Evolutionary conservation across 2,797 vertebrate genomes (phyloP).

Genomic region (Arctocebus calabarensis): DNA sequence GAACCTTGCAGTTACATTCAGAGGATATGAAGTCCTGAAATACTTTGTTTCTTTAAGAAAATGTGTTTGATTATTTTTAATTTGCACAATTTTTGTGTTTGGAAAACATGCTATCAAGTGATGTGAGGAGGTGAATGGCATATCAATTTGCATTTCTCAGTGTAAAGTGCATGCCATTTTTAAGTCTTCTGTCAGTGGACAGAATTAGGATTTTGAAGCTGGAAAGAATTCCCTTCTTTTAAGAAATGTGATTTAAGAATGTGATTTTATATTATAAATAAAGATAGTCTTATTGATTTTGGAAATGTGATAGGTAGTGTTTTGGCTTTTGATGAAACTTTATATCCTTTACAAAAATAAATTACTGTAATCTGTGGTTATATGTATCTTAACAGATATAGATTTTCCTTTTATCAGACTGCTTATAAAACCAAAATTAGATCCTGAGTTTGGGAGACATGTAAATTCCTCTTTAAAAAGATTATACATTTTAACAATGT

Average conservation of each 20-base stretch:
- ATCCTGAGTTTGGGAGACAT: background rate
- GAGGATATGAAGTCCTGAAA: background rate
- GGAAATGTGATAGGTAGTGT: background rate
- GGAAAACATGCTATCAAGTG: background rate
- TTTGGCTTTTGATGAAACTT: constrained; percentile 27
- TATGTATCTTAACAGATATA: background rate
- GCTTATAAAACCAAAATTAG: background rate
- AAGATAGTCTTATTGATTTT: background rate
- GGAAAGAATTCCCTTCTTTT: background rate
- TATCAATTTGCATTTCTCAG: background rate
- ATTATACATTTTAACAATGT: background rate
- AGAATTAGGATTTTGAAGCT: background rate
- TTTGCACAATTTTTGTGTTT: background rate
- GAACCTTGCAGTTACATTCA: background rate
- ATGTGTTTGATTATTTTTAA: background rate
- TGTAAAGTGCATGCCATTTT: background rate
- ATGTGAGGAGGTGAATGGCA: background rate
- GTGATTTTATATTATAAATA: background rate
- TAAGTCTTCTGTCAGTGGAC: background rate
- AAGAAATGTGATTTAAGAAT: background rate
- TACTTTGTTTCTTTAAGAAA: background rate
- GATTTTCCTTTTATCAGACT: background rate
- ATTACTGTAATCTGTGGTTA: background rate
- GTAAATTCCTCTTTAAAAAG: background rate
- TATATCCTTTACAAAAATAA: constrained; percentile 4